phyloP scores from a whole-genome alignment of 2,888 invertebrate species.

The Nemoura dubitans region DNA sequence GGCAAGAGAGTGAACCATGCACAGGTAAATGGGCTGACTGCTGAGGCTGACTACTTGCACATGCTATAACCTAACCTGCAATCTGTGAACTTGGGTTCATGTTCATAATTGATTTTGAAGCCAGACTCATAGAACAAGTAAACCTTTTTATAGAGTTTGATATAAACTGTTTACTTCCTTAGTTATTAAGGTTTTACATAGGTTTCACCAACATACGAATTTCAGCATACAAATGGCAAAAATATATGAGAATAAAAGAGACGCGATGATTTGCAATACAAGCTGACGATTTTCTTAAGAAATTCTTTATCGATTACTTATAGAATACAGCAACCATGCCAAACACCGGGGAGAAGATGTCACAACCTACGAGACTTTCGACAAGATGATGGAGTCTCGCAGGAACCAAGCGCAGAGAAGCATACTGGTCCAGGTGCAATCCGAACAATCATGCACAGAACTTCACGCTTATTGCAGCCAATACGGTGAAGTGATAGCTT shows the following conservation, averaged over 20 bases:
- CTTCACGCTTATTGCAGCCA: slow-evolving; percentile 74
- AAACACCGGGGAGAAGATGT: background rate
- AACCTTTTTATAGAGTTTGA: no score
- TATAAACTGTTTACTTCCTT: no score
- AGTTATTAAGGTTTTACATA: no score
- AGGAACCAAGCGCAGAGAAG: slow-evolving; percentile 74
- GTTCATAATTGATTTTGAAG: no score
- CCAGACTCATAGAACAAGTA: no score
- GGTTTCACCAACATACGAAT: no score
- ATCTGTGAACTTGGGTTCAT: no score
- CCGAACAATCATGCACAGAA: slow-evolving; percentile 73
- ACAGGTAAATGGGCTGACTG: background rate
- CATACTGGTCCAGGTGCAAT: slow-evolving; percentile 79
- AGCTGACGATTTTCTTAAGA: no score
- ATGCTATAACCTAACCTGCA: slow-evolving; percentile 9
- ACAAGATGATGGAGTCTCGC: slow-evolving; percentile 68
- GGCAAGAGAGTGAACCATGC: background rate
- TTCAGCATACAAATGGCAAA: no score
- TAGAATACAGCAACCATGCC: background rate
- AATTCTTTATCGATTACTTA: background rate
- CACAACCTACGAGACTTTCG: slow-evolving; percentile 60
- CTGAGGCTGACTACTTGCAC: background rate
- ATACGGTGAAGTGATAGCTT: slow-evolving; percentile 70
- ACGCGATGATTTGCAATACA: no score
- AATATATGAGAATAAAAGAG: no score